Evolutionary conservation across 2,797 vertebrate genomes (phyloP), one percentile per base, ranked within the genome.

Genomic region (Malacoraja senta): DNA sequence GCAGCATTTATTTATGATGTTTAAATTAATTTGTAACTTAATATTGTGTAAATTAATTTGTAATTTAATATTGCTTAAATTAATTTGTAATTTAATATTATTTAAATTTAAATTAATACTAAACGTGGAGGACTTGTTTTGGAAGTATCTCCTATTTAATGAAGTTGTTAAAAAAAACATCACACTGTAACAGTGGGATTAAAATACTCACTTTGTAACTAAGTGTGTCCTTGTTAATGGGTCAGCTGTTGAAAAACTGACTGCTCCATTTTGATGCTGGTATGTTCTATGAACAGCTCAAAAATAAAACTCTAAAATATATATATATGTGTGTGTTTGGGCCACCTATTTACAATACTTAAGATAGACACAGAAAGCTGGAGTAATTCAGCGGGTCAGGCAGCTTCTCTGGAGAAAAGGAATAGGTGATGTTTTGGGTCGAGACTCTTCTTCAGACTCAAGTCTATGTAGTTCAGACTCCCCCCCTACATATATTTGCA

Each of bases 251-350:
- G 12, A n/a, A 15, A 61, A n/a, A 8, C 0, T 65, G 84, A 19
- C n/a, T 21, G 13, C 6, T 88, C n/a, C 63, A 35, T 88, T 88
- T 68, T 88, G 17, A 65, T 68, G 63, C 17, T 35, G 2, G 84
- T 88, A 88, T 88, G 84, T 88, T 88, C 84, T 88, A 19, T 88
- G 84, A 88, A 88, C 84, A 88, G 68, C 35, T n/a, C 13, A 12
- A 10, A 21, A 88, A 88, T 65, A 88, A 88, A 68, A 88, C 58
- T 15, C 44, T 53, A 53, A 53, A 53, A 53, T 6, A 53, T 53
- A 53, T 53, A 53, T 53, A 53, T 44, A 44, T 44, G 1, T 44
- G 44, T 53, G 19, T 24, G 19, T 71, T 71, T 71, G 13, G 4
- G 68, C 4, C 1, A 26, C 24, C 71, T 21, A 72, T 72, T 72